Conservation (phyloP, 2,888 invertebrate species). For the Onthophagus sagittarius region DNA sequence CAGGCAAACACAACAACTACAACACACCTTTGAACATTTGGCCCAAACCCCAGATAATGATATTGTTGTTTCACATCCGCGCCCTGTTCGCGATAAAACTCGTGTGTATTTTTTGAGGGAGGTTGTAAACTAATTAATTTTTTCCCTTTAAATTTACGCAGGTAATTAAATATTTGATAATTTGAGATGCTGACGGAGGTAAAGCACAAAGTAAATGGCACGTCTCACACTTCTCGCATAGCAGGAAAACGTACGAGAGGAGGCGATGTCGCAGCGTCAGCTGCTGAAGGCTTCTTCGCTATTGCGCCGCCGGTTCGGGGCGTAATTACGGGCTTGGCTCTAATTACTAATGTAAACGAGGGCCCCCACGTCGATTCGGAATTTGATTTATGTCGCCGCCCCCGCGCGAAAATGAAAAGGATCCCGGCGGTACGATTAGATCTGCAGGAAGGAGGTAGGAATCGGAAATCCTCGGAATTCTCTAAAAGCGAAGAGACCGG, state of each 20-base stretch:
- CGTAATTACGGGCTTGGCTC: neutral
- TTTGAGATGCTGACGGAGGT: neutral
- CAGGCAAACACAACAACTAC: neutral
- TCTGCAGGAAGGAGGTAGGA: too few relatives aligned
- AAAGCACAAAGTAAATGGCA: neutral
- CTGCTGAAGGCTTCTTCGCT: neutral
- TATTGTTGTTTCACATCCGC: neutral
- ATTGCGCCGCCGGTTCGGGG: neutral
- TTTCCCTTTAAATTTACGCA: neutral
- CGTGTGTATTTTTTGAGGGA: neutral
- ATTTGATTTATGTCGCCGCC: neutral
- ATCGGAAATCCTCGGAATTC: too few relatives aligned
- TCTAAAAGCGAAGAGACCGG: too few relatives aligned
- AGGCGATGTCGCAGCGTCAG: neutral
- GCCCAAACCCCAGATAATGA: neutral
- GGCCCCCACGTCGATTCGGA: neutral
- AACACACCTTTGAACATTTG: neutral
- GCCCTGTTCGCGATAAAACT: neutral
- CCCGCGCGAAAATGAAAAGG: neutral
- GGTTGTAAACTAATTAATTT: neutral
- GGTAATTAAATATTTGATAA: neutral
- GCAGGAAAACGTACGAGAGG: neutral
- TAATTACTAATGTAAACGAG: constrained; percentile 10
- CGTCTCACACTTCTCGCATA: neutral
- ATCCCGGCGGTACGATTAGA: neutral